These are phyloP conservation scores for Chrysina gloriosa DNA, from an alignment of 2,888 invertebrate genomes.

Conservation along the genomic window DNA sequence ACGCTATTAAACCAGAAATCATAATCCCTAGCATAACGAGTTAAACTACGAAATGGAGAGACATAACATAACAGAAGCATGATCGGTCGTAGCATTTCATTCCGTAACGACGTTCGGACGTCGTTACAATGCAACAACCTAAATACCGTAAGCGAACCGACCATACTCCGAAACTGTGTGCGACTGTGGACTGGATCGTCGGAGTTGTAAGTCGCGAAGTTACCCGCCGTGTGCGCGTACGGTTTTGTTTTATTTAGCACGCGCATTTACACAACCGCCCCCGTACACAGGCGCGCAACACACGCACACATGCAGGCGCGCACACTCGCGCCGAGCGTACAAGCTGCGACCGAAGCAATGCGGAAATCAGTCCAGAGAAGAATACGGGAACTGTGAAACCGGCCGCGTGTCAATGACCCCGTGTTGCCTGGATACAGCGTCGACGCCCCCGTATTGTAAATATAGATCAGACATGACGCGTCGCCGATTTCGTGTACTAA, in stretches of 20 bases:
- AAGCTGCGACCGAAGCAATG: slow-evolving; percentile 40
- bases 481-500: slow-evolving; percentile 28
- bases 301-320: neutral
- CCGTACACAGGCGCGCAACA: neutral
- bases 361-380: slow-evolving; percentile 43
- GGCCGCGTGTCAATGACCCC: slow-evolving; percentile 49
- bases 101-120: no score
- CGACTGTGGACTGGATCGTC: slow-evolving; percentile 9
- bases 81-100: no score
- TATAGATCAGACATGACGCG: slow-evolving; percentile 47
- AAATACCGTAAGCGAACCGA: slow-evolving; percentile 10
- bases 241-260: slow-evolving; percentile 37
- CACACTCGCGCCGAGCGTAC: neutral
- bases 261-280: slow-evolving; percentile 24
- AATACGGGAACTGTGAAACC: slow-evolving; percentile 42
- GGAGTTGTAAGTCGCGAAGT: neutral
- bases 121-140: slow-evolving; percentile 19
- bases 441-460: slow-evolving; percentile 49
- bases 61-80: no score
- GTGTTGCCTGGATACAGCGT: slow-evolving; percentile 50
- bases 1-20: no score
- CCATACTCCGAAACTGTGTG: neutral
- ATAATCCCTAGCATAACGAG: no score
- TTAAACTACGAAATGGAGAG: no score
- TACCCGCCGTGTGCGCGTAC: slow-evolving; percentile 11